Evolutionary conservation across 64 coral and sea anemone species (phyloP).

Genomic region (Stylophora pistillata): DNA sequence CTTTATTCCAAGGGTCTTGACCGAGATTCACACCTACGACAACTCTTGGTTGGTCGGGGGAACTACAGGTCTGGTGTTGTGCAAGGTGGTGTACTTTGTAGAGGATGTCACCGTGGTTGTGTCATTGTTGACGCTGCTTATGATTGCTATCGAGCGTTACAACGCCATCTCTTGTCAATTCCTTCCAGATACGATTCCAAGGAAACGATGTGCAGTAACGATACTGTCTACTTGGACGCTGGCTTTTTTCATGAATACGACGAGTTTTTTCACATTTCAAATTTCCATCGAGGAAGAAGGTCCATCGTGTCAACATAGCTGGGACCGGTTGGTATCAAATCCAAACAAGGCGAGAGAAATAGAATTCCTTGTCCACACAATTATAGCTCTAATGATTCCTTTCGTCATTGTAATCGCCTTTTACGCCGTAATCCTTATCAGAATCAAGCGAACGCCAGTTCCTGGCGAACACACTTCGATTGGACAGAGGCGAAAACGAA

Average conservation of each 20-base stretch:
- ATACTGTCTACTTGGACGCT: neutral
- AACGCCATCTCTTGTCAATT: constrained; percentile 12
- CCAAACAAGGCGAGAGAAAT: neutral
- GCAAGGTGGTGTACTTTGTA: constrained; percentile 11
- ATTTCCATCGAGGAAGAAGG: neutral
- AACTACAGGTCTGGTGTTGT: neutral
- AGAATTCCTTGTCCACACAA: constrained; percentile 16
- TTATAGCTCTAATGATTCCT: neutral
- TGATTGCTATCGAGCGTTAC: constrained; percentile 29
- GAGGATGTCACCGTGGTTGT: constrained; percentile 21
- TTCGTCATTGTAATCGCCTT: neutral
- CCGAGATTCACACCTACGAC: neutral
- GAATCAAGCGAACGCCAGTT: constrained; percentile 6
- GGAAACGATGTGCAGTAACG: neutral
- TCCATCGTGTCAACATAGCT: neutral
- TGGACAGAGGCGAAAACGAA: neutral
- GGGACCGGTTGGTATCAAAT: constrained; percentile 6
- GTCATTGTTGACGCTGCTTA: neutral
- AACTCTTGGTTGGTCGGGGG: neutral
- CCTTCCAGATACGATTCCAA: neutral
- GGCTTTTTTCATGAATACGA: neutral
- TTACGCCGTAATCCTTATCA: neutral
- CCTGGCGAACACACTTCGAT: neutral
- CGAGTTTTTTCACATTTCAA: constrained; percentile 3
- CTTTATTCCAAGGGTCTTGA: neutral